Percentiles rank a stretch among this genome's conserved stretches.
Conservation (phyloP, 2,797 vertebrate species). For the Phataginus tricuspis region DNA sequence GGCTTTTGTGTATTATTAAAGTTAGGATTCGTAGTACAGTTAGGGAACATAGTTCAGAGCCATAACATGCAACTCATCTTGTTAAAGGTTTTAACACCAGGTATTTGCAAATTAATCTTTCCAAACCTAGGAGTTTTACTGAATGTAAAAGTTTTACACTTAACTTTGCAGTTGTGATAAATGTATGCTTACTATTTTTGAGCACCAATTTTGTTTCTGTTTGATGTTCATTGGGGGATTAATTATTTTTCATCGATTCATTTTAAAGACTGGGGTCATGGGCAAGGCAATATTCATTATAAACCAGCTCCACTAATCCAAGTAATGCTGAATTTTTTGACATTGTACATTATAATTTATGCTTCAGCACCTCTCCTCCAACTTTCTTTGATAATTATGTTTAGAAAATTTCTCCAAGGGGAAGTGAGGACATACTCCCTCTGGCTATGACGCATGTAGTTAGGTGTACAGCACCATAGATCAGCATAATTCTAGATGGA, state of each 20-base stretch:
- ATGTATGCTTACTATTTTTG: not conserved
- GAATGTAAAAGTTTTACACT: not conserved
- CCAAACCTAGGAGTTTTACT: not conserved
- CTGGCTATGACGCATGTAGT: not conserved
- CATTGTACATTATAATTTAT: too few relatives aligned
- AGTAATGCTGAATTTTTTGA: not conserved
- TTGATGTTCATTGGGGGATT: not conserved
- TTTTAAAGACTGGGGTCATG: not conserved
- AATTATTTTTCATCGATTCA: not conserved
- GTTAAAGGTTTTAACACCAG: not conserved
- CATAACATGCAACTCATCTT: not conserved
- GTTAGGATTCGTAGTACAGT: not conserved
- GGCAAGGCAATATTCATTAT: not conserved
- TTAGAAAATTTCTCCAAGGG: not conserved
- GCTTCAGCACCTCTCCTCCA: not conserved
- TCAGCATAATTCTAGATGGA: constrained; percentile 23
- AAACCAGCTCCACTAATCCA: not conserved
- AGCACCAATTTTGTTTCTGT: not conserved
- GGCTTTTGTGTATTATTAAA: not conserved
- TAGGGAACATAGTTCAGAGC: not conserved
- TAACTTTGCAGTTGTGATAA: not conserved
- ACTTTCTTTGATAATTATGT: not conserved
- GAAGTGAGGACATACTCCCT: not conserved
- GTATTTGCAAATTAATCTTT: not conserved
- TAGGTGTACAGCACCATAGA: not conserved